Evolutionary conservation across 2,797 vertebrate genomes (phyloP).

Genomic region (Urophycis tenuis): DNA sequence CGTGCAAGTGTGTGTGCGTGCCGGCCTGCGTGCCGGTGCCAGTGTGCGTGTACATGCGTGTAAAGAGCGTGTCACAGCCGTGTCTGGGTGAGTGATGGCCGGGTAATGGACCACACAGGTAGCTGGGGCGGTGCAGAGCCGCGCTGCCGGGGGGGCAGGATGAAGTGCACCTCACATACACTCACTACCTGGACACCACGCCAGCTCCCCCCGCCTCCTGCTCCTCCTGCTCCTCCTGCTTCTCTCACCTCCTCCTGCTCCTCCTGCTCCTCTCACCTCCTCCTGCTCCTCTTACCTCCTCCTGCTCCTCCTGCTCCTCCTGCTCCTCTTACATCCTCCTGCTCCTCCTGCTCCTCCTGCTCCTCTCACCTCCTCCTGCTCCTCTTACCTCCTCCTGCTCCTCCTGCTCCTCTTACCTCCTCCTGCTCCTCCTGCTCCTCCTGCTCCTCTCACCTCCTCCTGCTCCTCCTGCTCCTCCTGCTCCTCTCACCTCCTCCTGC

Average conservation of each 20-base stretch:
- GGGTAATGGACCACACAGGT: conserved; percentile 68
- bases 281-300: background rate
- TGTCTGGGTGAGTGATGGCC: conserved; percentile 48
- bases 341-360: too few species aligned
- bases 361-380: background rate
- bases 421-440: background rate
- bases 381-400: background rate
- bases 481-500: too few species aligned
- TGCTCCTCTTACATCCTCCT: background rate
- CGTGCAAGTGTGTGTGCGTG: conserved; percentile 8
- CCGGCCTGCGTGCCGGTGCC: conserved; percentile 25
- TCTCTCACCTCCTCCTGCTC: background rate
- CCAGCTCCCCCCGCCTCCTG: background rate
- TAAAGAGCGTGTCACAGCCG: conserved; percentile 36
- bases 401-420: background rate
- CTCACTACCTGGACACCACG: background rate
- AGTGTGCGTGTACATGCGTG: conserved; percentile 20
- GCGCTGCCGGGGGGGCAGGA: conserved; percentile 29
- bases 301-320: background rate
- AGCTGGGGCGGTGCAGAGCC: conserved; percentile 24
- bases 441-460: background rate
- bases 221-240: conserved; percentile 13
- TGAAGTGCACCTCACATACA: conserved; percentile 54
- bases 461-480: too few species aligned
- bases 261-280: background rate